phyloP scores from a whole-genome alignment of 2,888 invertebrate species.

The Trichogramma evanescens region DNA sequence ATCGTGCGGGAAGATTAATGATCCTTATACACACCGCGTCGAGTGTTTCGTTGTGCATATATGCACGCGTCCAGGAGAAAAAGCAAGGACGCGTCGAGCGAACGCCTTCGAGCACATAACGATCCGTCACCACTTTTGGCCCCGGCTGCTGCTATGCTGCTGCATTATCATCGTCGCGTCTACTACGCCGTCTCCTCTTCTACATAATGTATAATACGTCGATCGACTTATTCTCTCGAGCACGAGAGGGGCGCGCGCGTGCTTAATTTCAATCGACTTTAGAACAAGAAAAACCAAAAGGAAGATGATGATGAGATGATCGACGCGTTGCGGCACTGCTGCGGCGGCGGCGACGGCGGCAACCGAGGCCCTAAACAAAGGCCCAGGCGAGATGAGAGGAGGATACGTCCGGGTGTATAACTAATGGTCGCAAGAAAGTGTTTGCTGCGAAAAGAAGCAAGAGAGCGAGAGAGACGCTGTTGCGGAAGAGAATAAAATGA shows the following conservation, averaged over 20 bases:
- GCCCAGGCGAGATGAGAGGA: constrained; percentile 21
- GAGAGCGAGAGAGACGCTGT: constrained; percentile 13
- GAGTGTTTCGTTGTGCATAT: too few species aligned
- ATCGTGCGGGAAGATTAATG: too few species aligned
- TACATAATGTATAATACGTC: too few species aligned
- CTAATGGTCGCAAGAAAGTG: constrained; percentile 24
- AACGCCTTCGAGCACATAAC: constrained; percentile 30
- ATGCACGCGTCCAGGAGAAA: background rate
- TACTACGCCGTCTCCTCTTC: background rate
- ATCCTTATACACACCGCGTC: too few species aligned
- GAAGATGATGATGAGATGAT: constrained; percentile 19
- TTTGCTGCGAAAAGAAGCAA: constrained; percentile 7
- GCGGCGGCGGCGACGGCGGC: too few species aligned
- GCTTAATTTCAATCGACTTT: background rate
- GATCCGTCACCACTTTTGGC: constrained; percentile 31
- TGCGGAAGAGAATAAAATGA: constrained; percentile 17
- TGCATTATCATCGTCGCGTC: too few species aligned
- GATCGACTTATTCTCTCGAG: too few species aligned
- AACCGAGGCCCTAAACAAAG: constrained; percentile 11
- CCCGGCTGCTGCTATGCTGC: too few species aligned
- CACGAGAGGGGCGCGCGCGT: constrained; percentile 3
- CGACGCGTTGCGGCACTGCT: background rate
- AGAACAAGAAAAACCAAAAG: background rate
- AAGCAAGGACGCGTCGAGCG: background rate
- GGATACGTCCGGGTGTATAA: constrained; percentile 20